These are phyloP conservation scores for Denticeps clupeoides DNA, from an alignment of 2,797 vertebrate species.

Conservation along the genomic window DNA sequence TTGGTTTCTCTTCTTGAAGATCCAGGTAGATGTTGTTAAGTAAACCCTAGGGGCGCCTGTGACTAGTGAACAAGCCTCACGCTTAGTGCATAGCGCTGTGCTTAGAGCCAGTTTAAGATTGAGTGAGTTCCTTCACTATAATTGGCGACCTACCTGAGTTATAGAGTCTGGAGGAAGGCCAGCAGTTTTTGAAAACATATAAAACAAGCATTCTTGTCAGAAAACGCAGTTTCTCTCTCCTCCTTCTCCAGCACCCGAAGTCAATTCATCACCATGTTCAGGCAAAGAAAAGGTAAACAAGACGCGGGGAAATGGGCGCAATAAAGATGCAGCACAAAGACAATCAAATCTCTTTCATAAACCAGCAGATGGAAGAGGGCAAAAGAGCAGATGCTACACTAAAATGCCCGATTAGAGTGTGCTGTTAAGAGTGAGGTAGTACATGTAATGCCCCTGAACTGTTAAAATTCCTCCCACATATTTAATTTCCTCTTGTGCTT, in stretches of 20 bases:
- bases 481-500: not conserved
- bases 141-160: not conserved
- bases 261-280: slow-evolving; percentile 14
- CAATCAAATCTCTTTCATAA: slow-evolving; percentile 1
- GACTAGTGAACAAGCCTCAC: too few species aligned
- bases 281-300: slow-evolving; percentile 11
- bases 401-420: slow-evolving; percentile 4
- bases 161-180: slow-evolving; percentile 11
- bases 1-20: too few species aligned
- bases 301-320: not conserved
- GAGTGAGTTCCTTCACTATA: not conserved
- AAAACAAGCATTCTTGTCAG: slow-evolving; percentile 10
- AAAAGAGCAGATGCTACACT: not conserved
- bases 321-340: slow-evolving; percentile 6
- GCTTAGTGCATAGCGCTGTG: too few species aligned
- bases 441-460: not conserved
- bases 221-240: slow-evolving; percentile 5
- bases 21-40: too few species aligned
- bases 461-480: not conserved
- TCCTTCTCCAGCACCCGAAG: slow-evolving; percentile 3
- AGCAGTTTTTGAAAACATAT: slow-evolving; percentile 9
- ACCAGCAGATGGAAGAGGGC: not conserved
- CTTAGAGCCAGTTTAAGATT: not conserved
- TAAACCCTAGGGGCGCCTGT: too few species aligned
- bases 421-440: not conserved